phyloP scores from a whole-genome alignment of 2,113 vertebrate species.

The Furnarius figulus region DNA sequence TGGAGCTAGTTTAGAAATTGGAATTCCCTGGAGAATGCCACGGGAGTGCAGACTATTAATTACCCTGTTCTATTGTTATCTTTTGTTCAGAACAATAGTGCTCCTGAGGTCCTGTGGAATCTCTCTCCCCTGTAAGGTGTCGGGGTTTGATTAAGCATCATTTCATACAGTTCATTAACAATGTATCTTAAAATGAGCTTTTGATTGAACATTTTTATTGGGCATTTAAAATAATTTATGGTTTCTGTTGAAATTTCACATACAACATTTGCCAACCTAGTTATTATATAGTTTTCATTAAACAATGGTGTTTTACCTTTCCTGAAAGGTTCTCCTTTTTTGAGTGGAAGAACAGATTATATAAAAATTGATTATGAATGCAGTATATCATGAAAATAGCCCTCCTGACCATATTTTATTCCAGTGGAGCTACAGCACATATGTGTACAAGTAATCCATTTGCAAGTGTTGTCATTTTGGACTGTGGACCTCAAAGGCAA shows the following conservation, averaged over 20 bases:
- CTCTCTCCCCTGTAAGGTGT: slow-evolving; percentile 59
- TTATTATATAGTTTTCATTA: slow-evolving; percentile 73
- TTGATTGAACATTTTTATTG: slow-evolving; percentile 82
- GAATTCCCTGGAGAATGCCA: slow-evolving; percentile 63
- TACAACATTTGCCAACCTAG: slow-evolving; percentile 69
- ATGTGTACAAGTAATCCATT: neutral
- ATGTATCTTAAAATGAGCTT: slow-evolving; percentile 80
- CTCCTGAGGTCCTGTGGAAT: slow-evolving; percentile 67
- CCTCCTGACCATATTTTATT: slow-evolving; percentile 28
- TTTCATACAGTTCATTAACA: slow-evolving; percentile 80
- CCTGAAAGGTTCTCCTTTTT: slow-evolving; percentile 44
- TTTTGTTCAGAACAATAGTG: slow-evolving; percentile 75
- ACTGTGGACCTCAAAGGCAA: neutral
- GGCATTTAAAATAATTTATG: slow-evolving; percentile 80
- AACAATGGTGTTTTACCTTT: slow-evolving; percentile 51
- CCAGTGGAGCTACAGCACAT: slow-evolving; percentile 4
- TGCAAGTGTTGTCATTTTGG: neutral
- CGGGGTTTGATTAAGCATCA: slow-evolving; percentile 77
- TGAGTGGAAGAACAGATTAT: neutral
- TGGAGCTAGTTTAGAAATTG: slow-evolving; percentile 50
- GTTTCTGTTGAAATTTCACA: slow-evolving; percentile 74
- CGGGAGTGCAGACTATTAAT: slow-evolving; percentile 71
- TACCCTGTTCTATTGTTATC: slow-evolving; percentile 70
- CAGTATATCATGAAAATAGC: slow-evolving; percentile 45
- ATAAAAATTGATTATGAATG: slow-evolving; percentile 65